Evolutionary conservation across 2,888 invertebrate genomes (phyloP), one percentile per base, ranked within the genome.

Genomic region (Beris morrisii): DNA sequence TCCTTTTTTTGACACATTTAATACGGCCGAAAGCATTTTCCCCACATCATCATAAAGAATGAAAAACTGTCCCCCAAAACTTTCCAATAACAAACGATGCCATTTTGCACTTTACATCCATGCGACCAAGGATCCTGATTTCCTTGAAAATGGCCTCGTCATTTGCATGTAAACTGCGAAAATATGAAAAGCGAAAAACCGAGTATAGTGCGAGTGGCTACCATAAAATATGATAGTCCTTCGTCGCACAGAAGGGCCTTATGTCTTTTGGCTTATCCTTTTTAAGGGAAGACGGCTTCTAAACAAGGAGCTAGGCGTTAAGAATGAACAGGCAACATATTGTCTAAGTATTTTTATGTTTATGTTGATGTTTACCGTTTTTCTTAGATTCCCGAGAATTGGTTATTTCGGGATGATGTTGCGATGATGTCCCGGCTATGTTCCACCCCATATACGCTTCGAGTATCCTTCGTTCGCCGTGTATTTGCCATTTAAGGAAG

Each of bases 251-350:
- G 22, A 22, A 22, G 1, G 22, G 38, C 38, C 38, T 38, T 5
- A 38, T 3, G 38, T 9, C 13, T 43, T 56, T 13, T 15, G 22
- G 43, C 43, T 12, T 38, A 56, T 43, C 56, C 43, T 56, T 56
- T 32, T 43, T 43, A 30, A 30, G 31, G 5, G 3, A 28, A 28
- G 22, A 58, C 28, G 45, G 15, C 58, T 28, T 28, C 28, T 9
- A 9, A 46, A 58, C 15, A 58, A 45, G 30, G 45, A 22, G 45
- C 15, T 28, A 45, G 46, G 31, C 45, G 45, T 58, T 58, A 58
- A 46, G 46, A 28, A 58, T 45, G 58, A 58, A 45, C 45, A 12
- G 30, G 46, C 46, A 58, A 46, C 58, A 58, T 58, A 58, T 58
- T 58, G 46, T 58, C 58, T 46, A 46, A 58, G 58, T 31, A 38